Percentiles rank a stretch among this genome's conserved stretches.
Conservation (phyloP, 53 echinoderm and acorn worm species). For the Holothuria scabra region DNA sequence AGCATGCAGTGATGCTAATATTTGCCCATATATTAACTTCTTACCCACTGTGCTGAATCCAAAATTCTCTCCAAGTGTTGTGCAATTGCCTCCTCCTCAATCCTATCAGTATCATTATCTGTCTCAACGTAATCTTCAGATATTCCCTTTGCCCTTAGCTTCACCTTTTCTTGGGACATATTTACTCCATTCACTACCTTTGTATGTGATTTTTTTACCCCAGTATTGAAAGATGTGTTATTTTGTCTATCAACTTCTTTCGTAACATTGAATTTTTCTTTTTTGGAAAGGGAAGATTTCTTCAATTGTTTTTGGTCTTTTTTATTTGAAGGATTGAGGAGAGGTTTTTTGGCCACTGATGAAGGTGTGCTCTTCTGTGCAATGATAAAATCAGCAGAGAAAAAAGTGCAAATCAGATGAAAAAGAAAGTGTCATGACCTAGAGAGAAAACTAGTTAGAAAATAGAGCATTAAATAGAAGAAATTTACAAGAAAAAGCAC, state of each 20-base stretch:
- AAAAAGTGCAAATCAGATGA: too few species aligned
- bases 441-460: not conserved
- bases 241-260: not conserved
- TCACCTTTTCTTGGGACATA: not conserved
- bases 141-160: not conserved
- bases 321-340: conserved; percentile 20
- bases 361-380: conserved; percentile 35
- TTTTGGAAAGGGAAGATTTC: not conserved
- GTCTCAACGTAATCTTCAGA: not conserved
- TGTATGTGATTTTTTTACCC: not conserved
- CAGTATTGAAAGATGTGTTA: not conserved
- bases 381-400: not conserved
- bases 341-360: conserved; percentile 31
- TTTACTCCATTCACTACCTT: not conserved
- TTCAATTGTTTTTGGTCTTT: conserved; percentile 3
- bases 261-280: not conserved
- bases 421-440: not conserved
- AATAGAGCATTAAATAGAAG: not conserved
- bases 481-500: not conserved
- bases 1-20: too few species aligned
- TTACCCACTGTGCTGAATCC: conserved; percentile 40
- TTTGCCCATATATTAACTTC: not conserved
- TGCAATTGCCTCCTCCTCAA: conserved; percentile 41
- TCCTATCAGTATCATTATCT: conserved; percentile 24
- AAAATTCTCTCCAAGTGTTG: conserved; percentile 41